Percentiles rank a stretch among this genome's conserved stretches.
Conservation (phyloP, 2,888 invertebrate species). For the Orthosia gracilis region DNA sequence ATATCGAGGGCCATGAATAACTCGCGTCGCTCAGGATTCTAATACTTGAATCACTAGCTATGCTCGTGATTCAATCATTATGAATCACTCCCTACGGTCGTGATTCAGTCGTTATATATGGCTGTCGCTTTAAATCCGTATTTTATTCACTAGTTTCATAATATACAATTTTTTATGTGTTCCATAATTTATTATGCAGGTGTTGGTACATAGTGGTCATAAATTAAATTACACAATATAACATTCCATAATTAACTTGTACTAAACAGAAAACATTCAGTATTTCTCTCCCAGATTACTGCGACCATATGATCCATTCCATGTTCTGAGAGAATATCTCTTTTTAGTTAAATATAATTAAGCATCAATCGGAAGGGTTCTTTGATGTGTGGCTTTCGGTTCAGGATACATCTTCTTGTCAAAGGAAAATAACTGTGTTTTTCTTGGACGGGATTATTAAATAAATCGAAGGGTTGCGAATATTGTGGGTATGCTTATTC, state of each 20-base stretch:
- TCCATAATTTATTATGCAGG: too few species aligned
- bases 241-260: not conserved
- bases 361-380: conserved; percentile 25
- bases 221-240: not conserved
- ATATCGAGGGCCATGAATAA: too few species aligned
- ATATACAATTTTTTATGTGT: too few species aligned
- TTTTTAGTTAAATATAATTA: conserved; percentile 30
- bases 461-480: not conserved
- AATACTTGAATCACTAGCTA: too few species aligned
- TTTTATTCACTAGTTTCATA: too few species aligned
- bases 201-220: too few species aligned
- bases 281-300: not conserved
- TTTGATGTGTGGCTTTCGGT: conserved; percentile 29
- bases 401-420: not conserved
- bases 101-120: too few species aligned
- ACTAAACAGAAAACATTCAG: not conserved
- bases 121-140: too few species aligned
- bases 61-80: too few species aligned
- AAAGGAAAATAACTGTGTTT: conserved; percentile 16
- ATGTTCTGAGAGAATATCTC: conserved; percentile 2
- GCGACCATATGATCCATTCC: conserved; percentile 2
- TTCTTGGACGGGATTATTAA: conserved; percentile 7
- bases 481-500: not conserved
- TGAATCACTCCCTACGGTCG: too few species aligned
- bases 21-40: too few species aligned